These are phyloP conservation scores for Diaphora mendica DNA, from an alignment of 2,888 invertebrate species.

Conservation along the genomic window DNA sequence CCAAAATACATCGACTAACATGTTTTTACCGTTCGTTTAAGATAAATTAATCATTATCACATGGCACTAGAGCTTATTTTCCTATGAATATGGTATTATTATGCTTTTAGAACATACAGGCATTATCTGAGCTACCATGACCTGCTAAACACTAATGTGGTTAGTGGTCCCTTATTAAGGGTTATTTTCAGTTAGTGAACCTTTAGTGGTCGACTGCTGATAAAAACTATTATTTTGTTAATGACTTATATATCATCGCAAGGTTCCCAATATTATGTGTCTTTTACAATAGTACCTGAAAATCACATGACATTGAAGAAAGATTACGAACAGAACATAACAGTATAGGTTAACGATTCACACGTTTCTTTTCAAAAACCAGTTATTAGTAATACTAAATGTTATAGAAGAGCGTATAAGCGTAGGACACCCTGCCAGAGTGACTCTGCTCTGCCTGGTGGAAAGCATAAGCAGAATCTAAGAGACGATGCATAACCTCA, in stretches of 20 bases:
- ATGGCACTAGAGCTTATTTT: constrained; percentile 52
- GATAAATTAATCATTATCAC: constrained; percentile 30
- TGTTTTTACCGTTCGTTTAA: constrained; percentile 49
- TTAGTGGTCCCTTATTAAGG: constrained; percentile 63
- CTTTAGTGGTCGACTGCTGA: constrained; percentile 44
- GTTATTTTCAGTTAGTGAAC: constrained; percentile 66
- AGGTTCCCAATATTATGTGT: not conserved
- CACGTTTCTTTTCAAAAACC: too few species aligned
- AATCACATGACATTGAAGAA: too few species aligned
- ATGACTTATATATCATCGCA: constrained; percentile 7
- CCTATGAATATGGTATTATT: constrained; percentile 27
- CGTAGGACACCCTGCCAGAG: too few species aligned
- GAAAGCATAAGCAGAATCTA: too few species aligned
- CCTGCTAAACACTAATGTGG: constrained; percentile 73
- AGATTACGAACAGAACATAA: too few species aligned
- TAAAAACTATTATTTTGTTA: constrained; percentile 38
- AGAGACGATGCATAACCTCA: too few species aligned
- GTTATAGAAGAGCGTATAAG: too few species aligned
- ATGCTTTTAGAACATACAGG: constrained; percentile 55
- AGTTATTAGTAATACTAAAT: too few species aligned
- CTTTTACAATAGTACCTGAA: too few species aligned
- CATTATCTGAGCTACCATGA: constrained; percentile 70
- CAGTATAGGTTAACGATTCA: too few species aligned
- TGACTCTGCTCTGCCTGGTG: too few species aligned
- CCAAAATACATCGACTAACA: constrained; percentile 68